phyloP scores from a whole-genome alignment of 2,113 vertebrate genomes.

The Typhlomys cinereus region DNA sequence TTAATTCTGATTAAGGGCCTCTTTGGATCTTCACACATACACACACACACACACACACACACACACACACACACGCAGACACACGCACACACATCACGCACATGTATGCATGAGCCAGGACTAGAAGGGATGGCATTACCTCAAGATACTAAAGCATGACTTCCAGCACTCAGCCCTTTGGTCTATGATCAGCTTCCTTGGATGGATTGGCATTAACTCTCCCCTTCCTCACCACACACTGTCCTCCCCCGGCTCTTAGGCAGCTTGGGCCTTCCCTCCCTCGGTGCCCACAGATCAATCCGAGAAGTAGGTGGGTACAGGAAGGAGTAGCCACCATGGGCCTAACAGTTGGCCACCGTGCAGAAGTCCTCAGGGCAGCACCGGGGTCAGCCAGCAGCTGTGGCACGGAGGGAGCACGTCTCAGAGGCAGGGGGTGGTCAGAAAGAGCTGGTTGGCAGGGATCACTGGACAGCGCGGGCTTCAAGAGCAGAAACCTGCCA shows the following conservation, averaged over 20 bases:
- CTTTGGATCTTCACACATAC: not conserved
- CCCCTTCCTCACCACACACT: accelerated
- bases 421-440: not conserved
- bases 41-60: too few relatives aligned
- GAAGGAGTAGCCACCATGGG: not conserved
- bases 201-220: too few relatives aligned
- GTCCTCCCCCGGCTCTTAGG: accelerated
- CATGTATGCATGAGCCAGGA: too few relatives aligned
- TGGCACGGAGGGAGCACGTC: not conserved
- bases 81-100: too few relatives aligned
- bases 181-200: too few relatives aligned
- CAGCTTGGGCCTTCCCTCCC: not conserved
- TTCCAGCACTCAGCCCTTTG: not conserved
- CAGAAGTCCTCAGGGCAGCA: accelerated
- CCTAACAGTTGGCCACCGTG: too few relatives aligned
- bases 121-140: not conserved
- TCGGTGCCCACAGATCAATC: not conserved
- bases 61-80: too few relatives aligned
- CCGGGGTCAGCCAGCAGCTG: not conserved
- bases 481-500: too few relatives aligned
- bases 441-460: too few relatives aligned
- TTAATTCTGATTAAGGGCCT: too few relatives aligned
- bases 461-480: too few relatives aligned
- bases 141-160: not conserved
- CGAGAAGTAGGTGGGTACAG: too few relatives aligned